phyloP scores from a whole-genome alignment of 1,140 invertebrate species.

The Theocolax elegans region DNA sequence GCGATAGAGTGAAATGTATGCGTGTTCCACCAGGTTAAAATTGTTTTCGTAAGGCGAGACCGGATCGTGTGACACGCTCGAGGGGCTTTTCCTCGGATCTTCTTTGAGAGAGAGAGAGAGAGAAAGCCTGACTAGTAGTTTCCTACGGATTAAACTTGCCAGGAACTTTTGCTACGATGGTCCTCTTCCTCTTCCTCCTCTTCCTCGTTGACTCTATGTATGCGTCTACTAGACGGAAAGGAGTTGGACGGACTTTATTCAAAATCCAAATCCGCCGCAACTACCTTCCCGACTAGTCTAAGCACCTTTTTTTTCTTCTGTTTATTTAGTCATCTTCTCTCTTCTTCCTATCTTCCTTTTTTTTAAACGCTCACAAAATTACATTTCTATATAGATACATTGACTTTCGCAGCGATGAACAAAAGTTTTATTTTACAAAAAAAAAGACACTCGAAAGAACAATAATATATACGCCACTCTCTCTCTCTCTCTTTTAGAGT shows the following conservation, averaged over 20 bases:
- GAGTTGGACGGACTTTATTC: constrained; percentile 72
- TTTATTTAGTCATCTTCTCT: no score
- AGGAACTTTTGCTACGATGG: constrained; percentile 34
- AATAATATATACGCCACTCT: no score
- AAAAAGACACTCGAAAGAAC: no score
- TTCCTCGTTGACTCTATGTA: no score
- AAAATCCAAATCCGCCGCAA: constrained; percentile 72
- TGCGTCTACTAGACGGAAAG: constrained; percentile 68
- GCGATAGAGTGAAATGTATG: background rate
- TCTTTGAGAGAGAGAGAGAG: background rate
- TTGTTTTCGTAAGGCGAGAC: background rate
- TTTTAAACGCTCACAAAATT: no score
- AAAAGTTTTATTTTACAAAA: no score
- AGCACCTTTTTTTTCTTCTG: constrained; percentile 4
- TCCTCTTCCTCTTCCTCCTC: no score
- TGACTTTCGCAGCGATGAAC: no score
- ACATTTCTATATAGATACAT: no score
- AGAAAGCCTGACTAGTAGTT: constrained; percentile 43
- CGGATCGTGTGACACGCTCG: background rate
- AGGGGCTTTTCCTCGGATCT: background rate
- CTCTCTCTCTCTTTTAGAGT: no score
- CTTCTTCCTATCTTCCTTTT: no score
- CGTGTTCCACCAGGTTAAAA: background rate
- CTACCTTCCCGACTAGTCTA: constrained; percentile 72
- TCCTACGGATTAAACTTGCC: constrained; percentile 47